Evolutionary conservation across 2,797 vertebrate species (phyloP), one percentile per base, ranked within the genome.

Genomic region (Cyclura pinguis): DNA sequence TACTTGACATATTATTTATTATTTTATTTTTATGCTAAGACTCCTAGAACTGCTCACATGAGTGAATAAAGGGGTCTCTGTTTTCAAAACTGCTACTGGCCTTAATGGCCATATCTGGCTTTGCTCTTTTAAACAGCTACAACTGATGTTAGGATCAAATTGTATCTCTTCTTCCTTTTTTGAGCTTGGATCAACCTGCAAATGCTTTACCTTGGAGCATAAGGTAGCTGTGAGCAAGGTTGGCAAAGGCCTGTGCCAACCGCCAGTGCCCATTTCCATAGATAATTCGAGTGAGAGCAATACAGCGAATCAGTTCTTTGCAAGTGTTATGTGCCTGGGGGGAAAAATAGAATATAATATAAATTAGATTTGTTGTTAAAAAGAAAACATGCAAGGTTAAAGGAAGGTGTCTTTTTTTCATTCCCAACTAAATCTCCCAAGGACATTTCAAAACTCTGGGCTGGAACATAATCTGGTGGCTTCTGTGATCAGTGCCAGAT

Each of bases 181-280:
- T 38, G 42, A 18, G 50, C 9, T 22, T 5, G 5, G 4, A 24
- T 0, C 42, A 35, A 29, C 2, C 4, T 32, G 42, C 32, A 57
- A 78, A 82, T 73, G 32, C 10, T 38, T 77, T 78, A 97, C 96
- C 95, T 95, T 91, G 93, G 27, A 96, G 92, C 1, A 77, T 94
- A 42, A 97, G 91, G 89, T 95, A 97, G 86, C 96, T 90, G 86
- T 95, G 91, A 73, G 94, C 95, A 67, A 96, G 92, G 80, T 89
- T 95, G 76, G 93, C 88, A 42, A 96, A 90, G 29, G 96, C 95
- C 59, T 95, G 92, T 24, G 95, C 96, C 83, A 95, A 87, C 83
- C 89, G 95, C 96, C 96, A 96, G 73, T 96, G 96, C 35, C 93
- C 77, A 52, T 95, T 89, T 18, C 96, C 95, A 91, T 96, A 95